Evolutionary conservation across 2,113 vertebrate species (phyloP), one percentile per base, ranked within the genome.

Genomic region (Cephalopterus ornatus): DNA sequence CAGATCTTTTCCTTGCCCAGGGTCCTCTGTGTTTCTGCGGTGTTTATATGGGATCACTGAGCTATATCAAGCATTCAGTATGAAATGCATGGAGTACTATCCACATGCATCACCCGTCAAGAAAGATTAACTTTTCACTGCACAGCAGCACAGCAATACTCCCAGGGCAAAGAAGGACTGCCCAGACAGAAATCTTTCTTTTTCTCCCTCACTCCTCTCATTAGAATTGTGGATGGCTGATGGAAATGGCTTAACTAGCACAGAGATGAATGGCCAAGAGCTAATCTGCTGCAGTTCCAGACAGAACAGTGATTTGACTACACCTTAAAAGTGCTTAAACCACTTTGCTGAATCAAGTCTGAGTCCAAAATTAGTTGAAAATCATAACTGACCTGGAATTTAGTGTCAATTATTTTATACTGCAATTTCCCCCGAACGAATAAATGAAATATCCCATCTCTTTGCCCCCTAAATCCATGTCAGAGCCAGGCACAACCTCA

Each of bases 61-160:
- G 94, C 84, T 93, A 90, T 75, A 95, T 47, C 90, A 93, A 83
- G 78, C 72, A 32, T 95, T 88, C 93, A 82, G 63, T 86, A 93
- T 82, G 79, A 93, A 96, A 97, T 82, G 70, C 66, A 95, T 71
- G 93, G 92, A 82, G 82, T 70, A 72, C 94, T 86, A 89, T 94
- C 84, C 78, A 84, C 84, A 81, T 55, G 94, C 78, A 96, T 93
- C 92, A 80, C 68, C 92, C 23, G 14, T 90, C 95, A 96, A 53
- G 94, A 92, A 94, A 97, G 93, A 97, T 97, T 96, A 96, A 93
- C 90, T 94, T 97, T 96, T 95, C 92, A 88, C 79, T 96, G 70
- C 82, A 92, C 86, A 93, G 91, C 92, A 94, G 78, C 84, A 63
- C 87, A 89, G 93, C 94, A 96, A 85, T 61, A 72, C 56, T 96